These are phyloP conservation scores for Agrotis ipsilon DNA, from an alignment of 2,888 invertebrate species.

Conservation along the genomic window DNA sequence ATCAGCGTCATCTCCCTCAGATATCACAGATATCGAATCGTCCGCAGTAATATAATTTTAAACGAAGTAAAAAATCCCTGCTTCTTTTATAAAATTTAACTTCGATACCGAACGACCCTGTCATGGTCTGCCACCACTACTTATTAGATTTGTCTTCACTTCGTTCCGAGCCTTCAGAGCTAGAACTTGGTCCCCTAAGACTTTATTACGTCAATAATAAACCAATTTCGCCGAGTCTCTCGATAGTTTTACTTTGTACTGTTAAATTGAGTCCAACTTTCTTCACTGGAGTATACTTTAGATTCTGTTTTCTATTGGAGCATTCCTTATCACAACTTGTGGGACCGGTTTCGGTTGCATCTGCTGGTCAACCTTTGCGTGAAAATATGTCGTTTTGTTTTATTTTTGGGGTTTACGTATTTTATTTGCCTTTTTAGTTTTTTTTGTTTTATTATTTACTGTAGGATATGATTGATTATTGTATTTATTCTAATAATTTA, in stretches of 20 bases:
- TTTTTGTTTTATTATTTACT: neutral
- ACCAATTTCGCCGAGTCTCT: conserved; percentile 28
- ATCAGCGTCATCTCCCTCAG: too few species aligned
- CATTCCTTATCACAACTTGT: conserved; percentile 40
- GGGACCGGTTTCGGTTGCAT: conserved; percentile 36
- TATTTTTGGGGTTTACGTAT: neutral
- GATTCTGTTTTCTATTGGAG: conserved; percentile 33
- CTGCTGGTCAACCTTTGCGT: conserved; percentile 38
- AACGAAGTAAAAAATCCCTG: neutral
- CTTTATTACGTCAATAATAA: conserved; percentile 23
- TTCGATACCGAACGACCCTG: neutral
- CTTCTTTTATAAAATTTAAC: neutral
- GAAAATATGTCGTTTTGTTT: conserved; percentile 33
- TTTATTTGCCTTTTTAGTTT: neutral
- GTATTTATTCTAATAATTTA: neutral
- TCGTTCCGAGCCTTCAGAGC: neutral
- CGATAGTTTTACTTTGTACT: conserved; percentile 11
- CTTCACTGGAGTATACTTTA: conserved; percentile 23
- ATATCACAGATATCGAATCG: neutral
- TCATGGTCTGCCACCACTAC: neutral
- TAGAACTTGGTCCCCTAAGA: conserved; percentile 22
- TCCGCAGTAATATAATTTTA: neutral
- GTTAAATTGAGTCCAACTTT: conserved; percentile 13
- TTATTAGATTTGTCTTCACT: conserved; percentile 3
- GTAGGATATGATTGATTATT: too few species aligned